Evolutionary conservation across 2,888 invertebrate species (phyloP).

Genomic region (Andrena trimmerana): DNA sequence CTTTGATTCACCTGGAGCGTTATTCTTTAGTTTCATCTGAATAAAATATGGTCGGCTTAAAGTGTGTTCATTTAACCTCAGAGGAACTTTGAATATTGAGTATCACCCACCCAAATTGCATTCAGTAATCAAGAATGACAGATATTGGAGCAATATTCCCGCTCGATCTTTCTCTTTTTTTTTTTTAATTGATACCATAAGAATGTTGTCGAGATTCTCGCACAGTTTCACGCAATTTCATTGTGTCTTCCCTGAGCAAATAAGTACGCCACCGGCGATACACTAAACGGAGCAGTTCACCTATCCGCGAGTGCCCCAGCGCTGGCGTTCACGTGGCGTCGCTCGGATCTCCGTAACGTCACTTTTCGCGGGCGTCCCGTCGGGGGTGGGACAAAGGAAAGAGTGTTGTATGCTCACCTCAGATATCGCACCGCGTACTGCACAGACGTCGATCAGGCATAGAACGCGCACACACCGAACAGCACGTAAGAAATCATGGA

Average conservation of each 20-base stretch:
- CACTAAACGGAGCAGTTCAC: background rate
- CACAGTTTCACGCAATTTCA: background rate
- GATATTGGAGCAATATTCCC: no score
- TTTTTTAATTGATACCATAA: no score
- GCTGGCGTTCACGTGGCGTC: slow-evolving; percentile 52
- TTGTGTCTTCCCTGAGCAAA: background rate
- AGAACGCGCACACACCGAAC: slow-evolving; percentile 71
- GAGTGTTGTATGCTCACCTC: slow-evolving; percentile 62
- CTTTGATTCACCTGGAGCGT: no score
- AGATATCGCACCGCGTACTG: slow-evolving; percentile 44
- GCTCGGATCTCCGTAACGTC: slow-evolving; percentile 28
- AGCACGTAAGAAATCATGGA: slow-evolving; percentile 70
- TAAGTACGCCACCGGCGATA: background rate
- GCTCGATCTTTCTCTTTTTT: no score
- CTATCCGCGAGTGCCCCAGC: background rate
- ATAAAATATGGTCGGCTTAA: no score
- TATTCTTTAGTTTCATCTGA: no score
- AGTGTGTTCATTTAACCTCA: no score
- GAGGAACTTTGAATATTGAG: no score
- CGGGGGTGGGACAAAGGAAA: background rate
- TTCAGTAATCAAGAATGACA: no score
- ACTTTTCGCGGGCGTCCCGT: slow-evolving; percentile 11
- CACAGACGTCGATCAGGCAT: slow-evolving; percentile 56
- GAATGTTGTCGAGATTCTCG: background rate
- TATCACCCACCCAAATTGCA: no score